A percentile compares a stretch with the other conserved stretches of the same genome.
phyloP scores from a whole-genome alignment of 2,797 vertebrate species.

The Sebastes kiyomatsui region DNA sequence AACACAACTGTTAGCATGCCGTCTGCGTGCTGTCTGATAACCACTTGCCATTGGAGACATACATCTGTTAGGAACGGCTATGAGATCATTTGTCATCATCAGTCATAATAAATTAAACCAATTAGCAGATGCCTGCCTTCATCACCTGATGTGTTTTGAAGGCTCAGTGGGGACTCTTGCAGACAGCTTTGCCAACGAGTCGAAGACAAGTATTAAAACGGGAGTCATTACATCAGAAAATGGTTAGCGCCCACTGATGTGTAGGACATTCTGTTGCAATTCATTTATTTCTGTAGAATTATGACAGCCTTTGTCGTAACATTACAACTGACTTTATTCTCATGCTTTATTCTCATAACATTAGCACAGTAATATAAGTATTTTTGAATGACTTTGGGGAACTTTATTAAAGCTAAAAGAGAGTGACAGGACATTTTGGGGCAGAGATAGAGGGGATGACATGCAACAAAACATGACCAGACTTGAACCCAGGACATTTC shows the following conservation, averaged over 20 bases:
- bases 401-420: not conserved
- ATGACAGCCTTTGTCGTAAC: not conserved
- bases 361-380: not conserved
- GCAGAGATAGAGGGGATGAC: too few relatives aligned
- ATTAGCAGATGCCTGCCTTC: slow-evolving; percentile 3
- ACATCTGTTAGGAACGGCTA: not conserved
- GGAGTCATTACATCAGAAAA: not conserved
- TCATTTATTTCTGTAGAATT: not conserved
- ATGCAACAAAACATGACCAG: not conserved
- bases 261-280: not conserved
- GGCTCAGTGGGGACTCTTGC: not conserved
- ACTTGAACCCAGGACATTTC: not conserved
- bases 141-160: not conserved
- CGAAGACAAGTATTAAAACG: not conserved
- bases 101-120: slow-evolving; percentile 15
- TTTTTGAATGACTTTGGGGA: not conserved
- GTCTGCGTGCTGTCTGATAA: slow-evolving; percentile 9
- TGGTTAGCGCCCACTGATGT: not conserved
- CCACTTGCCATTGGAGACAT: not conserved
- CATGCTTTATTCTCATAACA: not conserved
- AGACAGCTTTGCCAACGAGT: not conserved
- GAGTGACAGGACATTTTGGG: not conserved
- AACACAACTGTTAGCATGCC: not conserved
- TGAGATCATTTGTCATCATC: slow-evolving; percentile 18
- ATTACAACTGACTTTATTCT: not conserved